Evolutionary conservation across 2,888 invertebrate species (phyloP).

Genomic region (Tanytarsus gracilentus): DNA sequence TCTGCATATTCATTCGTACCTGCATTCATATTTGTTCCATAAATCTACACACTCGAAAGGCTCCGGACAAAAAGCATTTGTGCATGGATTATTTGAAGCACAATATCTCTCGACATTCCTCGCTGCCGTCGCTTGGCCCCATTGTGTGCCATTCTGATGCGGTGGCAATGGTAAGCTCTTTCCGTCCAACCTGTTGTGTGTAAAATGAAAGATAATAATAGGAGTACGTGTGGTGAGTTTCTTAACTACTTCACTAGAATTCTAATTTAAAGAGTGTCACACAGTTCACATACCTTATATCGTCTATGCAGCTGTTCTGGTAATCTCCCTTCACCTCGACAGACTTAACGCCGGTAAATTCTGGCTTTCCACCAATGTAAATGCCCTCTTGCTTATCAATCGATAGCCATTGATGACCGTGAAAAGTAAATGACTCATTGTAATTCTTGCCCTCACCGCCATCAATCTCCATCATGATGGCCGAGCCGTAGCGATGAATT

Average conservation of each 20-base stretch:
- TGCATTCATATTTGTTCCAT: slow-evolving; percentile 52
- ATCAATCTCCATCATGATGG: slow-evolving; percentile 47
- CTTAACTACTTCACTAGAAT: background rate
- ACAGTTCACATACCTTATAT: slow-evolving; percentile 28
- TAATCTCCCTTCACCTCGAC: slow-evolving; percentile 45
- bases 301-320: slow-evolving; percentile 39
- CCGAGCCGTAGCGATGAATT: slow-evolving; percentile 44
- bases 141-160: slow-evolving; percentile 44
- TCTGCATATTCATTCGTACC: slow-evolving; percentile 39
- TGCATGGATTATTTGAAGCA: slow-evolving; percentile 46
- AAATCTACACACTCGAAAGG: slow-evolving; percentile 48
- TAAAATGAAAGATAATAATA: background rate
- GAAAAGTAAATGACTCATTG: slow-evolving; percentile 43
- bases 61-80: slow-evolving; percentile 44
- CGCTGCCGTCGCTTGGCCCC: slow-evolving; percentile 45
- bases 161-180: slow-evolving; percentile 48
- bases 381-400: slow-evolving; percentile 46
- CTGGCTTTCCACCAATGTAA: slow-evolving; percentile 46
- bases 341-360: slow-evolving; percentile 44
- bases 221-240: background rate
- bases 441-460: slow-evolving; percentile 47
- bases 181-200: slow-evolving; percentile 43
- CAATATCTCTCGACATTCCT: slow-evolving; percentile 47
- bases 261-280: background rate
- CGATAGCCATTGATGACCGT: slow-evolving; percentile 44